A percentile compares a stretch with the other conserved stretches of the same genome.
Evolutionary conservation across 2,888 invertebrate genomes (phyloP).

Genomic region (Zaprionus bogoriensis): DNA sequence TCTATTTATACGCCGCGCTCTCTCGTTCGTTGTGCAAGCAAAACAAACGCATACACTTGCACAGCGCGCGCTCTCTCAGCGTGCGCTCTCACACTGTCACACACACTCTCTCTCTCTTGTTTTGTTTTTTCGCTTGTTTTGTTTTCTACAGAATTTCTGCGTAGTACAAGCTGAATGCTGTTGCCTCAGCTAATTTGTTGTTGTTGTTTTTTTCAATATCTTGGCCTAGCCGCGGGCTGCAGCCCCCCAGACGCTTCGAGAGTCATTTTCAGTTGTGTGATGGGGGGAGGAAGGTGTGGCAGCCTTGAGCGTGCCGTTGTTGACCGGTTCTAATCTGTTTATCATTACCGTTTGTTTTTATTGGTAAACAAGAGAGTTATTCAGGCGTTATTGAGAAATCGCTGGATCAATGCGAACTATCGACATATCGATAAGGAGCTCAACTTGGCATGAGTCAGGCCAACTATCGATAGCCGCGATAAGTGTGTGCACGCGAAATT

Average conservation of each 20-base stretch:
- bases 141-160: slow-evolving; percentile 66
- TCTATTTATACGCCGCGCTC: slow-evolving; percentile 56
- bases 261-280: slow-evolving; percentile 10
- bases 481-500: slow-evolving; percentile 19
- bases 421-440: slow-evolving; percentile 1
- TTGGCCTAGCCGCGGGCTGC: slow-evolving; percentile 24
- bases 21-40: slow-evolving; percentile 25
- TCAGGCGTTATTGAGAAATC: slow-evolving; percentile 31
- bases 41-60: slow-evolving; percentile 15
- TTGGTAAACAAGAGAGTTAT: slow-evolving; percentile 57
- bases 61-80: slow-evolving; percentile 17
- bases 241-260: slow-evolving; percentile 31
- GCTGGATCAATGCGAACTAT: slow-evolving; percentile 8
- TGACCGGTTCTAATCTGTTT: slow-evolving; percentile 55
- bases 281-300: slow-evolving; percentile 12
- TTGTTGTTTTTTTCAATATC: slow-evolving; percentile 31
- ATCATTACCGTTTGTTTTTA: slow-evolving; percentile 46
- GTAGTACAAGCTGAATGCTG: slow-evolving; percentile 57
- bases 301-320: slow-evolving; percentile 47
- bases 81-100: slow-evolving; percentile 3
- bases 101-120: slow-evolving; percentile 23
- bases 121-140: slow-evolving; percentile 44
- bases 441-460: background rate
- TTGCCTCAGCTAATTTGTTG: slow-evolving; percentile 35
- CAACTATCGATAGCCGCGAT: background rate